Percentiles rank a stretch among this genome's conserved stretches.
phyloP scores from a whole-genome alignment of 1,140 invertebrate genomes.

The Hyposmocoma kahamanoa region DNA sequence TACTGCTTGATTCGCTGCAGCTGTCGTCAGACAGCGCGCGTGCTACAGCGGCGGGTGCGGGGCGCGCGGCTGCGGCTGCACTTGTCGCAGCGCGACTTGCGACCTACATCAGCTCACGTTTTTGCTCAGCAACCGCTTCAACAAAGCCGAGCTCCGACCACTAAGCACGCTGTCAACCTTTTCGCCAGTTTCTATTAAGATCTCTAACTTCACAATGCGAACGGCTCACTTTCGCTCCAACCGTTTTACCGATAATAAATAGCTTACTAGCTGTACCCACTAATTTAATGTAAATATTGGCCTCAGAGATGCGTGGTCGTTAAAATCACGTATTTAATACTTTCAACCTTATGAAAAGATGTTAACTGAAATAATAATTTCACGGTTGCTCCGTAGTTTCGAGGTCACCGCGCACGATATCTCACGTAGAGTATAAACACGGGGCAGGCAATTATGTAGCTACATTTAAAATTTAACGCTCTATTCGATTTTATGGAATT shows the following conservation, averaged over 20 bases:
- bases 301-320: not conserved
- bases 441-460: too few relatives aligned
- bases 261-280: slow-evolving; percentile 8
- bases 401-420: too few relatives aligned
- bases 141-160: slow-evolving; percentile 27
- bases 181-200: slow-evolving; percentile 57
- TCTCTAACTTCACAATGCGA: slow-evolving; percentile 50
- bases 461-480: too few relatives aligned
- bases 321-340: too few relatives aligned
- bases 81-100: slow-evolving; percentile 28
- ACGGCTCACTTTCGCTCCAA: slow-evolving; percentile 58
- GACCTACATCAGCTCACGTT: slow-evolving; percentile 60
- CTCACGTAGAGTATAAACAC: too few relatives aligned
- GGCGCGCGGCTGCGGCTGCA: slow-evolving; percentile 49
- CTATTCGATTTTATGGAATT: too few relatives aligned
- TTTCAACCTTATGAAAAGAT: too few relatives aligned
- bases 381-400: too few relatives aligned
- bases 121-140: slow-evolving; percentile 37
- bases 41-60: not conserved
- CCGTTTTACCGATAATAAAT: slow-evolving; percentile 28
- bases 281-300: slow-evolving; percentile 19
- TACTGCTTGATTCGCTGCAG: too few relatives aligned
- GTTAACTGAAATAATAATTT: not conserved
- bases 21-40: not conserved
- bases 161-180: slow-evolving; percentile 31